phyloP scores from a whole-genome alignment of 2,888 invertebrate genomes.

The Dermolepida albohirtum region DNA sequence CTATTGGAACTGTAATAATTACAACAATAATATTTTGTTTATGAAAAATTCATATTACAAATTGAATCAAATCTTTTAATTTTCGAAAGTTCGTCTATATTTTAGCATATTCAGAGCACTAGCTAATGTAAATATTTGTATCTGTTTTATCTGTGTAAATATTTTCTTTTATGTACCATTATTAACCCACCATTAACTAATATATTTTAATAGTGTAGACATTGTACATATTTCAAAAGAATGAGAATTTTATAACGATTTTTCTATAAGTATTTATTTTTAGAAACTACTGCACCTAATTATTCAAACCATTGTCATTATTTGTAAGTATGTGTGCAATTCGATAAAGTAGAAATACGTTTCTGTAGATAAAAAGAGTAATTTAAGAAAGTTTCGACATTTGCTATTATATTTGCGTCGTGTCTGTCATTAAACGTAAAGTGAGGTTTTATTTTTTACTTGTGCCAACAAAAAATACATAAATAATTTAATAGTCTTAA shows the following conservation, averaged over 20 bases:
- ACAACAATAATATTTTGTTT: no score
- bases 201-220: constrained; percentile 25
- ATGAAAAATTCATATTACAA: no score
- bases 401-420: neutral
- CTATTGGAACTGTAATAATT: no score
- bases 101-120: no score
- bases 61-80: no score
- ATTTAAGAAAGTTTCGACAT: constrained; percentile 10
- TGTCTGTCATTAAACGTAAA: constrained; percentile 16
- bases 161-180: no score
- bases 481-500: constrained; percentile 24
- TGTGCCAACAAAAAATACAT: constrained; percentile 36
- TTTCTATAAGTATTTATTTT: constrained; percentile 32
- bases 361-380: constrained; percentile 8
- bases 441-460: constrained; percentile 33
- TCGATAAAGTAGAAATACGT: neutral
- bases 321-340: no score
- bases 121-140: no score
- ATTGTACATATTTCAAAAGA: constrained; percentile 25
- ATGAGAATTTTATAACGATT: constrained; percentile 27
- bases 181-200: neutral
- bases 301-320: no score
- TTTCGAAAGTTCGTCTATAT: no score
- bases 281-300: constrained; percentile 23
- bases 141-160: no score